Conservation (phyloP, 2,797 vertebrate genomes). For the Hypotaenidia philippensis region DNA sequence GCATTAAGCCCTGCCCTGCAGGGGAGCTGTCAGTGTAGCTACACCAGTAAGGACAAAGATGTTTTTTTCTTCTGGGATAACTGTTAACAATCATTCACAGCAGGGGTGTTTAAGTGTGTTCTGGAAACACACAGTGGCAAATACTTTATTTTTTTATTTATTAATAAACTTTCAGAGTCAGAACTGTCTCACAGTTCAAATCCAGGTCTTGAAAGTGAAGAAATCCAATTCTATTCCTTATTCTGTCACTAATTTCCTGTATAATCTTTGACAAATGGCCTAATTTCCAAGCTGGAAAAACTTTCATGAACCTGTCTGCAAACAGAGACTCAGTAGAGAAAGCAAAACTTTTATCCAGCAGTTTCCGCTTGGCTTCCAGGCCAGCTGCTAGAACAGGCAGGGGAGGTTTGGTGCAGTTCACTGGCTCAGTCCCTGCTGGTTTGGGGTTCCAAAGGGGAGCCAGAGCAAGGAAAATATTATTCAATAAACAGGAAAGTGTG, state of each 20-base stretch:
- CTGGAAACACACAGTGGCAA: not conserved
- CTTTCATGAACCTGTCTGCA: not conserved
- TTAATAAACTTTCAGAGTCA: not conserved
- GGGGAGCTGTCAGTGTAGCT: not conserved
- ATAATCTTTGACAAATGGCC: not conserved
- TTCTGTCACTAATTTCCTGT: not conserved
- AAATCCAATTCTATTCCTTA: not conserved
- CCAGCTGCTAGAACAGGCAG: not conserved
- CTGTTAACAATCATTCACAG: not conserved
- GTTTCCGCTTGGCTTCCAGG: not conserved
- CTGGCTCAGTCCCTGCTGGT: not conserved
- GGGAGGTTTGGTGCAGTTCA: not conserved
- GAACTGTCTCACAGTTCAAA: not conserved
- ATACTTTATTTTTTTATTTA: not conserved
- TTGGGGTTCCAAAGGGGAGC: not conserved
- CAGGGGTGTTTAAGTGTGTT: not conserved
- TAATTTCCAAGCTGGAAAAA: not conserved
- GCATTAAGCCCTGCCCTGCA: not conserved
- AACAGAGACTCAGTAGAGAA: not conserved
- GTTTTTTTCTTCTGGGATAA: not conserved
- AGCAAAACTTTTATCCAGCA: not conserved
- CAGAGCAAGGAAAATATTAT: not conserved
- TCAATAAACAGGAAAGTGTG: conserved; percentile 62
- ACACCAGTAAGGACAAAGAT: not conserved
- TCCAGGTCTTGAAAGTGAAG: not conserved